A percentile compares a stretch with the other conserved stretches of the same genome.
These are phyloP conservation scores for Ctenochaetus hawaiiensis DNA, from an alignment of 2,797 vertebrate species.

Conservation along the genomic window DNA sequence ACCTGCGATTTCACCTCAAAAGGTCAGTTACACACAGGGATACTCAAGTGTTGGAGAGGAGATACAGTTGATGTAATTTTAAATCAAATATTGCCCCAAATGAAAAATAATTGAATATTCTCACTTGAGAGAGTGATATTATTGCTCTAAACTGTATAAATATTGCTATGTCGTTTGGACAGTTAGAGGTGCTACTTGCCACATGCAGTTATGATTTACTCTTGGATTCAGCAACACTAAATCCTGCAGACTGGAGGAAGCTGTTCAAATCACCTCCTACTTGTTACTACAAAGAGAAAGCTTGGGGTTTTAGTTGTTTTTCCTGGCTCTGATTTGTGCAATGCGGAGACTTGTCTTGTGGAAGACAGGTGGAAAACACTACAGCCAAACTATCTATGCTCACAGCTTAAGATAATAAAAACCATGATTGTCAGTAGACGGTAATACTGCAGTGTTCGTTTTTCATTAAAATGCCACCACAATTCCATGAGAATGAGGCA, in stretches of 20 bases:
- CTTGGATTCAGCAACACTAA: slow-evolving; percentile 11
- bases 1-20: slow-evolving; percentile 93
- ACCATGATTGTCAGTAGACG: slow-evolving; percentile 13
- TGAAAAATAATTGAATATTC: neutral
- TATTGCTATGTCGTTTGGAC: too few relatives aligned
- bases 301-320: slow-evolving; percentile 17
- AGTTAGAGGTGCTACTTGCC: neutral
- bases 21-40: slow-evolving; percentile 82
- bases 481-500: neutral
- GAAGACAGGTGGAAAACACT: slow-evolving; percentile 44
- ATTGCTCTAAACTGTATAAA: too few relatives aligned
- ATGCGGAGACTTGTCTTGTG: slow-evolving; percentile 25
- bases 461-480: neutral
- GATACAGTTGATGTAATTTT: neutral
- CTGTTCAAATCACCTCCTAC: slow-evolving; percentile 28
- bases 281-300: slow-evolving; percentile 42
- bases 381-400: slow-evolving; percentile 12
- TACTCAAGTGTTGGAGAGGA: too few relatives aligned
- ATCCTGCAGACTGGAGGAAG: slow-evolving; percentile 19
- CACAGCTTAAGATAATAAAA: slow-evolving; percentile 27
- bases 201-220: slow-evolving; percentile 1
- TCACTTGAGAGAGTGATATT: too few relatives aligned
- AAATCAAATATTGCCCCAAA: neutral
- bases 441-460: slow-evolving; percentile 15
- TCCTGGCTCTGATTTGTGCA: slow-evolving; percentile 21